phyloP scores from a whole-genome alignment of 2,113 vertebrate genomes.

The Corynorhinus townsendii region DNA sequence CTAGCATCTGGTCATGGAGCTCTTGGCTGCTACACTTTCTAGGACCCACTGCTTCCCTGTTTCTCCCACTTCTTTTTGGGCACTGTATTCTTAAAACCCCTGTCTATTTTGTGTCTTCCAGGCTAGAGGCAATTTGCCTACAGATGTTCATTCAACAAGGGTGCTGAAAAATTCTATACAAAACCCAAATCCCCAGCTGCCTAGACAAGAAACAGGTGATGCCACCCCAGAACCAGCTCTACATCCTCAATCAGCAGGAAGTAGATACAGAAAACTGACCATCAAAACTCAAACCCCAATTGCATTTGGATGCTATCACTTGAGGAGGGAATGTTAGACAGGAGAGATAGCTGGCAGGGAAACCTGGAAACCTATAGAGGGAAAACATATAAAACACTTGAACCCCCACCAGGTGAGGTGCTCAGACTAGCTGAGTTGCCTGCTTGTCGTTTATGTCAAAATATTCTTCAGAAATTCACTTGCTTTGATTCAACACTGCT shows the following conservation, averaged over 20 bases:
- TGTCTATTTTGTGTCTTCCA: neutral
- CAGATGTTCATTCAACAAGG: neutral
- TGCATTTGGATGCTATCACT: neutral
- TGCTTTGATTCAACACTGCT: neutral
- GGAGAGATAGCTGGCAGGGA: neutral
- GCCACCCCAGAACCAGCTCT: neutral
- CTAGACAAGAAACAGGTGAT: neutral
- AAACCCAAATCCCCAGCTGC: no score
- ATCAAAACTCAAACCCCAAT: neutral
- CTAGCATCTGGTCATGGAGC: neutral
- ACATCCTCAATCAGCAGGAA: neutral
- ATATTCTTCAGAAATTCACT: neutral
- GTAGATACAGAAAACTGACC: neutral
- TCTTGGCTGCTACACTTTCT: neutral
- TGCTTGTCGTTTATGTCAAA: neutral
- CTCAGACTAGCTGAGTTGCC: no score
- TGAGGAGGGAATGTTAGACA: neutral
- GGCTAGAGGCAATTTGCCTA: neutral
- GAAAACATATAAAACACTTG: neutral
- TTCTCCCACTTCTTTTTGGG: neutral
- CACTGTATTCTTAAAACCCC: neutral
- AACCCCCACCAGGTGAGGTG: neutral
- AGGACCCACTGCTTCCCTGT: neutral
- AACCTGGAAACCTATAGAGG: neutral
- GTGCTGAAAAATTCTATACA: neutral